phyloP scores from a whole-genome alignment of 2,113 vertebrate species.

The Accipiter cooperii region DNA sequence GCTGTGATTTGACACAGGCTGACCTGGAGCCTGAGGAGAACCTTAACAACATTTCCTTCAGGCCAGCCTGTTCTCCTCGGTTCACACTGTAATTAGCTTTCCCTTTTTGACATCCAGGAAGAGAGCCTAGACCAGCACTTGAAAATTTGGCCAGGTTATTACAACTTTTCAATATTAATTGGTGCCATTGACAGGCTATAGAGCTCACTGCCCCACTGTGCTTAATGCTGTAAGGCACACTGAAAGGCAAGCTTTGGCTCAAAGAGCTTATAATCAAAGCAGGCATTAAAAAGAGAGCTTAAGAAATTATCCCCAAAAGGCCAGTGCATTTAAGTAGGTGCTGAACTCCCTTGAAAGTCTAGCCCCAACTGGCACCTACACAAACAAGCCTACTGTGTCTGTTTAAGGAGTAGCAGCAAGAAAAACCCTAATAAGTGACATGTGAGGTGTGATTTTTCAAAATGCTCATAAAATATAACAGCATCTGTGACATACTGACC shows the following conservation, averaged over 20 bases:
- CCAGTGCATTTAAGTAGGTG: not conserved
- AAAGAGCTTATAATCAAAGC: not conserved
- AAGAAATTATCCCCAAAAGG: not conserved
- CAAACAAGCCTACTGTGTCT: not conserved
- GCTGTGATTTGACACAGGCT: slow-evolving; percentile 9
- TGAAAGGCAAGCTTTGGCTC: not conserved
- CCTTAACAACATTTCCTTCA: not conserved
- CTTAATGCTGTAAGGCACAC: not conserved
- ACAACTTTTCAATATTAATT: not conserved
- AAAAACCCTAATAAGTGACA: not conserved
- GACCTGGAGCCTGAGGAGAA: not conserved
- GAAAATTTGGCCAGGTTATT: not conserved
- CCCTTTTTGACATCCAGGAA: not conserved
- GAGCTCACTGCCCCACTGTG: not conserved
- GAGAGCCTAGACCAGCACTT: not conserved
- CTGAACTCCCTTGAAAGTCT: not conserved
- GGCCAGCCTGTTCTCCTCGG: not conserved
- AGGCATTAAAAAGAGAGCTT: not conserved
- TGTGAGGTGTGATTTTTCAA: not conserved
- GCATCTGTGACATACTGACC: not conserved
- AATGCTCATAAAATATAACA: not conserved
- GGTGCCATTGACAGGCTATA: not conserved
- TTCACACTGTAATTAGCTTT: slow-evolving; percentile 8
- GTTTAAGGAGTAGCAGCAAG: not conserved
- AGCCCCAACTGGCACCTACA: not conserved